A percentile compares a stretch with the other conserved stretches of the same genome.
phyloP scores from a whole-genome alignment of 2,888 invertebrate species.

The Lymantria dispar region DNA sequence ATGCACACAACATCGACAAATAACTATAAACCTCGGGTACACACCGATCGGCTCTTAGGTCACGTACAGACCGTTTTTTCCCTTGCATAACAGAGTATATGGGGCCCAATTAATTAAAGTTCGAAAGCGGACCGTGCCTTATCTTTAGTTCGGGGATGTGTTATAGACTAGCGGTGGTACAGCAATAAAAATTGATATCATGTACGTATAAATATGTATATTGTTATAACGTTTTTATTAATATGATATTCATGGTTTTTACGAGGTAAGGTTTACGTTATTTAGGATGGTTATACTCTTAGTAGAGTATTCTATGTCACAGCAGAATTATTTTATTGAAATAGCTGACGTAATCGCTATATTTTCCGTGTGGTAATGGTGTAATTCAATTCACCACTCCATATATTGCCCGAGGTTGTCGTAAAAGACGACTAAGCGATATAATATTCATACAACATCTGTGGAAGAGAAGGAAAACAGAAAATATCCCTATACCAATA shows the following conservation, averaged over 20 bases:
- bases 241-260: background rate
- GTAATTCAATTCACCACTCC: too few species aligned
- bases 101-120: slow-evolving; percentile 53
- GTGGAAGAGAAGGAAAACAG: too few species aligned
- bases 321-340: too few species aligned
- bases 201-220: slow-evolving; percentile 9
- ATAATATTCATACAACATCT: too few species aligned
- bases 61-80: slow-evolving; percentile 46
- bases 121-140: slow-evolving; percentile 54
- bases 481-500: too few species aligned
- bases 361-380: too few species aligned
- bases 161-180: slow-evolving; percentile 20
- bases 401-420: too few species aligned
- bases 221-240: background rate
- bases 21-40: slow-evolving; percentile 25
- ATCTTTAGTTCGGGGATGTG: slow-evolving; percentile 35
- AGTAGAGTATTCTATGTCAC: too few species aligned
- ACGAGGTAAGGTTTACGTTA: background rate
- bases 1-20: slow-evolving; percentile 26
- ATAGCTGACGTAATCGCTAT: too few species aligned
- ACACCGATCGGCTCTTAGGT: slow-evolving; percentile 28
- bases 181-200: slow-evolving; percentile 16
- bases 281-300: too few species aligned
- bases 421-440: too few species aligned
- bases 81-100: slow-evolving; percentile 40